These are phyloP conservation scores for Colletes gigas DNA, from an alignment of 1,140 invertebrate genomes.

Conservation along the genomic window DNA sequence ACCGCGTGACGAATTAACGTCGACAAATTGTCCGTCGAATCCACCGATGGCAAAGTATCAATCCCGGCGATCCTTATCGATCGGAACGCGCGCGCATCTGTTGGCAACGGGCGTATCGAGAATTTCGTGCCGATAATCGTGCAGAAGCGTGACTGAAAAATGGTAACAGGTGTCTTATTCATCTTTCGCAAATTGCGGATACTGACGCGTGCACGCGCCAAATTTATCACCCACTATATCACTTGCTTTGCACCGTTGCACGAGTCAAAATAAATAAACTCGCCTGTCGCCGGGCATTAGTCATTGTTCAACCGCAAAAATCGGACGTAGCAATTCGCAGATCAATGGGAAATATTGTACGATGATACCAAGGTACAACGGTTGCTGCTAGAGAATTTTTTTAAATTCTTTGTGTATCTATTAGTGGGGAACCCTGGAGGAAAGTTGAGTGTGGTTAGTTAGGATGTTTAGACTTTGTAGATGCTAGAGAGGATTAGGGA, in stretches of 20 bases:
- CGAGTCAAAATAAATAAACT: slow-evolving; percentile 22
- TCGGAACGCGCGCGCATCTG: not conserved
- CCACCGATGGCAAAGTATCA: not conserved
- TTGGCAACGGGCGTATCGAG: not conserved
- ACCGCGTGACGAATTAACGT: too few species aligned
- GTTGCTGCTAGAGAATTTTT: too few species aligned
- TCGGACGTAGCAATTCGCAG: too few species aligned
- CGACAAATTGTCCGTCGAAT: too few species aligned
- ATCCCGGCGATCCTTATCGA: not conserved
- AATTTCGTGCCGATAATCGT: not conserved
- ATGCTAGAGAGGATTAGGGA: too few species aligned
- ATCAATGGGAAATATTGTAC: too few species aligned
- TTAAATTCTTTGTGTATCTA: too few species aligned
- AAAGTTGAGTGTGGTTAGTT: too few species aligned
- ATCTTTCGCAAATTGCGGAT: slow-evolving; percentile 28
- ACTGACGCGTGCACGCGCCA: slow-evolving; percentile 6
- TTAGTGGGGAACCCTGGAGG: too few species aligned
- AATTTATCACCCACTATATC: slow-evolving; percentile 37
- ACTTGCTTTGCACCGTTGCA: not conserved
- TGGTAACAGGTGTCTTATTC: slow-evolving; percentile 39
- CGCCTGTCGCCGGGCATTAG: not conserved
- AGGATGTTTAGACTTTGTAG: too few species aligned
- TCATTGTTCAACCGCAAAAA: not conserved
- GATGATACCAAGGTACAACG: too few species aligned
- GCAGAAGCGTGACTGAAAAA: slow-evolving; percentile 9